Evolutionary conservation across 2,888 invertebrate genomes (phyloP), one percentile per base, ranked within the genome.

Genomic region (Peribatodes rhomboidaria): DNA sequence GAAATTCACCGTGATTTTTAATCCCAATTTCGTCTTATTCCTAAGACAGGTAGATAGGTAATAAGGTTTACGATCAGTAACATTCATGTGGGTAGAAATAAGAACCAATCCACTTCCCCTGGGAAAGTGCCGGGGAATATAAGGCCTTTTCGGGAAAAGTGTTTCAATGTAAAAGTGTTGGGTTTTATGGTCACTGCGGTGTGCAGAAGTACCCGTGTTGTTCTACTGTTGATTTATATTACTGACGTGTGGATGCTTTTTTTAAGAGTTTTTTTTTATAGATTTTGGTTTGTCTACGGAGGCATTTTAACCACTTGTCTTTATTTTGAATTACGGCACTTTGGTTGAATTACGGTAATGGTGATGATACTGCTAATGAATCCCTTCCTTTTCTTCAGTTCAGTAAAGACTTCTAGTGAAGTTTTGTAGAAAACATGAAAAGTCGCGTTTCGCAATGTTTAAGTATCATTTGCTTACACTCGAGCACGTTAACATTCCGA

Each of bases 21-120:
- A 53, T 54, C 54, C 20, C 41, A 13, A 20, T 54, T 54, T 39
- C 35, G 61, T 50, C 35, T 60, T 49, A 55, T 27, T 22, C 31
- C 31, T 10, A 11, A 6, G 14, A 44, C 35, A 22, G n/a, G n/a
- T n/a, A n/a, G n/a, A n/a, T 27, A 56, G 18, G 56, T 62, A 39
- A 6, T 20, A 27, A 58, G 53, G 35, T 33, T 63, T 63, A 63
- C 39, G 33, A 44, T 10, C 39, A 14, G 22, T 50, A 56, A 60
- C 37, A 20, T 46, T 54, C 52, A 41, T 37, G 27, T 37, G 35
- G 49, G 47, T 54, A 16, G 22, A 37, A n/a, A 37, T 61, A 54
- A 61, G 54, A 61, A 54, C 54, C 61, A 54, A 61, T 54, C 53
- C 39, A 54, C 61, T 61, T 49, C 14, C 39, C 46, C 1, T 20